These are phyloP conservation scores for Peromyscus maniculatus DNA, from an alignment of 2,113 vertebrate species.

Conservation along the genomic window DNA sequence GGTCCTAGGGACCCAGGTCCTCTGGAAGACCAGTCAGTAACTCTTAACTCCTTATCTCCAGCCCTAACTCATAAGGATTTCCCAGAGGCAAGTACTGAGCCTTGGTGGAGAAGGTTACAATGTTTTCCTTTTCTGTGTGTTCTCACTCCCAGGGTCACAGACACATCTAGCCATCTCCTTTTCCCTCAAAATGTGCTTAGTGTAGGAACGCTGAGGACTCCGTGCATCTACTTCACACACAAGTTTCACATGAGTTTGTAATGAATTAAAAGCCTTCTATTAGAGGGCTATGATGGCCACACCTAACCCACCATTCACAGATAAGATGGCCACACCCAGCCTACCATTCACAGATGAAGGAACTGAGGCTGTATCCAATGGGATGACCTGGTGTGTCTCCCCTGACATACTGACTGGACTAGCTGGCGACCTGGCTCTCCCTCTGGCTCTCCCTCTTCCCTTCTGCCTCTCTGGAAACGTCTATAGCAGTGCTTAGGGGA, in stretches of 20 bases:
- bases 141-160: background rate
- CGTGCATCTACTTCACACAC: background rate
- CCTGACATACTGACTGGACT: background rate
- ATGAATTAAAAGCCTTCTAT: background rate
- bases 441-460: too few relatives aligned
- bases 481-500: fast-evolving
- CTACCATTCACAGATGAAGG: background rate
- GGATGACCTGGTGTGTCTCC: background rate
- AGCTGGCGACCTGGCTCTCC: too few relatives aligned
- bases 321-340: background rate
- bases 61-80: background rate
- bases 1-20: background rate
- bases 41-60: background rate
- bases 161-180: background rate
- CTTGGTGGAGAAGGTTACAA: background rate
- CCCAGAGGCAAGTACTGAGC: background rate
- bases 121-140: background rate
- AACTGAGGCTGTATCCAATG: background rate
- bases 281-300: background rate
- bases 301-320: background rate
- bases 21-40: background rate
- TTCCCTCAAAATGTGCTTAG: background rate
- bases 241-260: background rate
- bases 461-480: fast-evolving
- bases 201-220: background rate